Base-by-base conservation (phyloP, 2,113 vertebrate species). In the Hyla sarda region DNA sequence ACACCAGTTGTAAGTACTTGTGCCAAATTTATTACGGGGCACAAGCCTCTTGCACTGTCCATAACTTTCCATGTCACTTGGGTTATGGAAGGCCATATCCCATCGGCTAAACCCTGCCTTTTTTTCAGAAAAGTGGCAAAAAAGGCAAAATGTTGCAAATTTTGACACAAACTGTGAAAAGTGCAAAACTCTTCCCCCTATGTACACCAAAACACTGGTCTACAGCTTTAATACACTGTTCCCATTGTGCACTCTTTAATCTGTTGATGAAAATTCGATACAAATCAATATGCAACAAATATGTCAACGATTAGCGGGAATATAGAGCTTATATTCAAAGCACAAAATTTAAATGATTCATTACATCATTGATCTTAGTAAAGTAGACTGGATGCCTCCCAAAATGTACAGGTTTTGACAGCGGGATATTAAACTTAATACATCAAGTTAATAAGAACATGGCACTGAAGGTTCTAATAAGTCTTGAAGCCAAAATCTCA, bases 401-500 rank as follows among this genome's bases (percentile, higher is more conserved):
- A 81, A 81, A 81, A 81, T 47, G 58, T 65, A 81, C 78, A 81
- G 78, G 78, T 81, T 80, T 65, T 81, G 78, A 81, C 77, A 81
- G 78, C 56, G 45, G 78, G 78, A 80, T 81, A 65, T 81, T 81
- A 81, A 65, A 60, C 78, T 45, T 81, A 80, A 80, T 80, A 81
- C 37, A 65, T 65, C 78, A 81, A 81, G 78, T 81, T 81, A 81
- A 81, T 81, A 81, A 81, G 58, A 62, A 81, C 77, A 80, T 28
- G 78, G 56, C 78, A 45, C 37, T 47, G 58, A 81, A 65, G 78
- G 56, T 65, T 65, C 58, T 81, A 81, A 81, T 81, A 81, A 81
- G 56, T 81, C 78, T 81, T 62, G 37, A 62, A 62, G 58, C 78
- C 78, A 81, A 81, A 81, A 81, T 81, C 78, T 81, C 78, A 81